Conservation (phyloP, 2,888 invertebrate genomes). For the Leptopterna dolabrata region DNA sequence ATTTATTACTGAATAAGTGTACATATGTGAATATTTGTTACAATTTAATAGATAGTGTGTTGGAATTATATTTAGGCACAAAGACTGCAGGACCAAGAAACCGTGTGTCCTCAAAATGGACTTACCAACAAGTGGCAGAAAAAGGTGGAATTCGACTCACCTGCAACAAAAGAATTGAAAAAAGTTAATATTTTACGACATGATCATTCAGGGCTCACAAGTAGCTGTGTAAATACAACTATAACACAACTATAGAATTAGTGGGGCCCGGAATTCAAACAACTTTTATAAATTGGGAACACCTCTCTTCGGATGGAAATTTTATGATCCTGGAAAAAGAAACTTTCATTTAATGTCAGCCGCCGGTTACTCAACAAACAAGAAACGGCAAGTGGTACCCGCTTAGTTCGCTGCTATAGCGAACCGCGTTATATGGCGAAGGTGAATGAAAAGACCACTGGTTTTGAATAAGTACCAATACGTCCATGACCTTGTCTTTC, state of each 20-base stretch:
- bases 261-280: not conserved
- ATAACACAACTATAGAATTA: not conserved
- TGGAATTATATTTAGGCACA: too few relatives aligned
- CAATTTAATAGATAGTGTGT: too few relatives aligned
- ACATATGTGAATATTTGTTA: too few relatives aligned
- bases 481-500: not conserved
- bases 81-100: too few relatives aligned
- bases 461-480: not conserved
- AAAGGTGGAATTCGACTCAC: not conserved
- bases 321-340: too few relatives aligned
- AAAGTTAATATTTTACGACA: not conserved
- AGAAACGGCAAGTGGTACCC: too few relatives aligned
- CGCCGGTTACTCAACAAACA: too few relatives aligned
- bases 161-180: not conserved
- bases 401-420: not conserved
- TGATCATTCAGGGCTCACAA: not conserved
- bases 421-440: not conserved
- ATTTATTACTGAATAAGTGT: too few relatives aligned
- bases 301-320: too few relatives aligned
- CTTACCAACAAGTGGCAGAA: not conserved
- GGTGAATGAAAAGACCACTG: not conserved
- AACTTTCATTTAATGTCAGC: too few relatives aligned
- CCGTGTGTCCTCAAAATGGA: too few relatives aligned
- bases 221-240: not conserved
- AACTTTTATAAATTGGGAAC: too few relatives aligned